Conservation (phyloP, 2,888 invertebrate genomes). For the Colletes collaris region DNA sequence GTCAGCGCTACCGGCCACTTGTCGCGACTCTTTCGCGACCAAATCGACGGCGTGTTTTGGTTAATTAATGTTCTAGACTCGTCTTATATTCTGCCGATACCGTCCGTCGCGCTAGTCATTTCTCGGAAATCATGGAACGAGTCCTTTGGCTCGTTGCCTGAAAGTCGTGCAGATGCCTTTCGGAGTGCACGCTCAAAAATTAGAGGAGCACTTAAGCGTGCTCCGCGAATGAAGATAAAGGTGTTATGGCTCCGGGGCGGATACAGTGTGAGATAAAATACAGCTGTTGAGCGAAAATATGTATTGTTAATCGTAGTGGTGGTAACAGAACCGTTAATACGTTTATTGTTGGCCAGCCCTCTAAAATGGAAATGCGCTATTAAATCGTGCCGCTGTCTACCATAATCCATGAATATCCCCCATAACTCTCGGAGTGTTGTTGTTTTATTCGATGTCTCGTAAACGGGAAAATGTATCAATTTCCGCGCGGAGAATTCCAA, state of each 20-base stretch:
- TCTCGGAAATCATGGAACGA: constrained; percentile 24
- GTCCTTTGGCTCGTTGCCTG: neutral
- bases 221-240: too few species aligned
- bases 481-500: constrained; percentile 36
- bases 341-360: constrained; percentile 61
- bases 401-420: constrained; percentile 59
- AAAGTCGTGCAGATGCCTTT: neutral
- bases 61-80: constrained; percentile 73
- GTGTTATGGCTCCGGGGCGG: neutral
- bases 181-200: neutral
- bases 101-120: constrained; percentile 9
- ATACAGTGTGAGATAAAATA: neutral
- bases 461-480: constrained; percentile 58
- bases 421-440: constrained; percentile 43
- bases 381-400: constrained; percentile 65
- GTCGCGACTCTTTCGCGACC: constrained; percentile 64
- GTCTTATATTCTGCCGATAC: constrained; percentile 59
- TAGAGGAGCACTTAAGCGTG: neutral
- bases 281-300: constrained; percentile 5
- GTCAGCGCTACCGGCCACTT: constrained; percentile 62
- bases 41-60: constrained; percentile 73
- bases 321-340: constrained; percentile 61
- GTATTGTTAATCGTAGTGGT: constrained; percentile 10
- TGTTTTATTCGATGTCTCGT: constrained; percentile 50
- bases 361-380: constrained; percentile 64